These are phyloP conservation scores for Polypterus senegalus DNA, from an alignment of 2,113 vertebrate genomes.

Conservation along the genomic window DNA sequence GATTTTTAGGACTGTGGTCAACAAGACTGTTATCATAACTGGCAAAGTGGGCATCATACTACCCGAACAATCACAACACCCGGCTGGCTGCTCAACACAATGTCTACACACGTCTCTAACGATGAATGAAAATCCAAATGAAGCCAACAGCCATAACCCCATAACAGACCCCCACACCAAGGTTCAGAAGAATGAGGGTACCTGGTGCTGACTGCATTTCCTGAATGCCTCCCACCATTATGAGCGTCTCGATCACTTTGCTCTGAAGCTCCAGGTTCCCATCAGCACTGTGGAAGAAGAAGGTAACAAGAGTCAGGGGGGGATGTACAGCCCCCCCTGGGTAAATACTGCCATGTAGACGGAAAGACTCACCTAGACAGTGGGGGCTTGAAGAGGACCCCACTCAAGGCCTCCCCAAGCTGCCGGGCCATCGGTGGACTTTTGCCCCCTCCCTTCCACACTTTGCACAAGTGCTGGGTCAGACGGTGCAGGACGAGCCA, in stretches of 20 bases:
- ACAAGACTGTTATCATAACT: no score
- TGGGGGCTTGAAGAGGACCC: slow-evolving; percentile 39
- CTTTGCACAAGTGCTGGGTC: slow-evolving; percentile 41
- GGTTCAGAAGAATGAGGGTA: slow-evolving; percentile 22
- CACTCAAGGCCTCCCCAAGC: slow-evolving; percentile 48
- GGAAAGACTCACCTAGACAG: slow-evolving; percentile 43
- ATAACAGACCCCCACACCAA: background rate
- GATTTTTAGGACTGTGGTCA: no score
- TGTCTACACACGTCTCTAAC: no score
- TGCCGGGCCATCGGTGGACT: slow-evolving; percentile 30
- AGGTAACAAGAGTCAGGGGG: background rate
- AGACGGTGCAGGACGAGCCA: slow-evolving; percentile 52
- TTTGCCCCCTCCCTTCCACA: slow-evolving; percentile 32
- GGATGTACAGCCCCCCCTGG: accelerated
- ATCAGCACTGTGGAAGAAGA: slow-evolving; percentile 33
- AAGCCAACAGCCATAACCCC: no score
- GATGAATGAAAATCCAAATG: no score
- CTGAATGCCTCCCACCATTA: slow-evolving; percentile 34
- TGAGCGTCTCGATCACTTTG: slow-evolving; percentile 58
- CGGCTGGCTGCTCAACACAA: no score
- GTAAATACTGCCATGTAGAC: background rate
- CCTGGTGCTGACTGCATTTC: slow-evolving; percentile 56
- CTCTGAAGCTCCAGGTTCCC: slow-evolving; percentile 47
- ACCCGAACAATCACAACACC: no score
- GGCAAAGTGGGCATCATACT: no score